Evolutionary conservation across 53 echinoderm and acorn worm genomes (phyloP).

Genomic region (Luidia sarsii): DNA sequence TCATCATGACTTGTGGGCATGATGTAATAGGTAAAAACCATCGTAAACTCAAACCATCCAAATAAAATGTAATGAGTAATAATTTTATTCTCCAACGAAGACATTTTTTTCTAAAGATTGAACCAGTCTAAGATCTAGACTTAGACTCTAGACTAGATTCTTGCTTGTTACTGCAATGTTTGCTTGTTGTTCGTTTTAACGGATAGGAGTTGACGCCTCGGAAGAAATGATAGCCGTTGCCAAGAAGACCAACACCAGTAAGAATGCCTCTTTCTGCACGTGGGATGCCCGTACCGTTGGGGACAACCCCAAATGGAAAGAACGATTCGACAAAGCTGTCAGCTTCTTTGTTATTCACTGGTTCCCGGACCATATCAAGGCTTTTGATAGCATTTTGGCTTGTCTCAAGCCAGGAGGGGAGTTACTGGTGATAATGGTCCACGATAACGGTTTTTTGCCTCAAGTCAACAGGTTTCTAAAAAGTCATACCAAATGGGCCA

Average conservation of each 20-base stretch:
- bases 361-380: neutral
- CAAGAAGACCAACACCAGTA: neutral
- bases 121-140: no score
- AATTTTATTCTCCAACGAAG: no score
- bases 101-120: no score
- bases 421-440: neutral
- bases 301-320: neutral
- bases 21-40: no score
- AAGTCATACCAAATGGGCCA: constrained; percentile 7
- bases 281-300: constrained; percentile 19
- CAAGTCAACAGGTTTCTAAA: neutral
- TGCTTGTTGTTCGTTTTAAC: no score
- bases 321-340: constrained; percentile 20
- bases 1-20: no score
- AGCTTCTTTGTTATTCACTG: constrained; percentile 26
- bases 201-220: constrained; percentile 29
- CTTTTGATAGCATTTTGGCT: constrained; percentile 6
- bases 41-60: no score
- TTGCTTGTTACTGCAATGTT: no score
- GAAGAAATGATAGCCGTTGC: constrained; percentile 16
- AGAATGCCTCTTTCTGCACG: neutral
- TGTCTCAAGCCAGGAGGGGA: constrained; percentile 25
- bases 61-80: no score
- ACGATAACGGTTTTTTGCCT: neutral
- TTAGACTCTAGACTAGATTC: no score